Evolutionary conservation across 2,797 vertebrate genomes (phyloP).

Genomic region (Mormyrops attenuatus): DNA sequence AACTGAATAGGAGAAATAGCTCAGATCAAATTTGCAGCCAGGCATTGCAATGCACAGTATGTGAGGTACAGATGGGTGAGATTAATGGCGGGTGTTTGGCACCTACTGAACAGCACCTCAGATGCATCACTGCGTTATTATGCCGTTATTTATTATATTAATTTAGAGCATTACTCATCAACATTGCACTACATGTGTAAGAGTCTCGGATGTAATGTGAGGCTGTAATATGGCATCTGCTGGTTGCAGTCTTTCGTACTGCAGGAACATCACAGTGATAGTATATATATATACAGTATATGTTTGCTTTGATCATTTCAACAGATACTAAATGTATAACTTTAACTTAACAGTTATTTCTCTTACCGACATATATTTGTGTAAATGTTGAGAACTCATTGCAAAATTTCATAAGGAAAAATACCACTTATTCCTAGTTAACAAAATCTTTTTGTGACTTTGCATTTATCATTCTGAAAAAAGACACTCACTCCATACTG

Average conservation of each 20-base stretch:
- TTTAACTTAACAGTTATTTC: not conserved
- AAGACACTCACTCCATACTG: not conserved
- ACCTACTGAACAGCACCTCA: not conserved
- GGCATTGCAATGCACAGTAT: not conserved
- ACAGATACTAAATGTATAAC: too few species aligned
- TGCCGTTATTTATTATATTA: not conserved
- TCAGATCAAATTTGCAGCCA: not conserved
- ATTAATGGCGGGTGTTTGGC: not conserved
- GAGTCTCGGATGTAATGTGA: not conserved
- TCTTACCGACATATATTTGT: not conserved
- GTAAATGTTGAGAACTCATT: not conserved
- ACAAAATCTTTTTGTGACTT: not conserved
- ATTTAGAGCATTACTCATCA: not conserved
- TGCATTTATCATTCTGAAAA: not conserved
- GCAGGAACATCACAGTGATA: not conserved
- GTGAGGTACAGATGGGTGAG: not conserved
- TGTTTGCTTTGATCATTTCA: not conserved
- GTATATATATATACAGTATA: not conserved
- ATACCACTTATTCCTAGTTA: not conserved
- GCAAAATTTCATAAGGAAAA: not conserved
- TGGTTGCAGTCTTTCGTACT: not conserved
- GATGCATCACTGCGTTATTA: not conserved
- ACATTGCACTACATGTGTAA: not conserved
- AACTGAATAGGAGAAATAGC: not conserved
- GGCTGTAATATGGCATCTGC: not conserved